Percentiles rank a stretch among this genome's conserved stretches.
Conservation (phyloP, 2,888 invertebrate species). For the Ormyrus pomaceus region DNA sequence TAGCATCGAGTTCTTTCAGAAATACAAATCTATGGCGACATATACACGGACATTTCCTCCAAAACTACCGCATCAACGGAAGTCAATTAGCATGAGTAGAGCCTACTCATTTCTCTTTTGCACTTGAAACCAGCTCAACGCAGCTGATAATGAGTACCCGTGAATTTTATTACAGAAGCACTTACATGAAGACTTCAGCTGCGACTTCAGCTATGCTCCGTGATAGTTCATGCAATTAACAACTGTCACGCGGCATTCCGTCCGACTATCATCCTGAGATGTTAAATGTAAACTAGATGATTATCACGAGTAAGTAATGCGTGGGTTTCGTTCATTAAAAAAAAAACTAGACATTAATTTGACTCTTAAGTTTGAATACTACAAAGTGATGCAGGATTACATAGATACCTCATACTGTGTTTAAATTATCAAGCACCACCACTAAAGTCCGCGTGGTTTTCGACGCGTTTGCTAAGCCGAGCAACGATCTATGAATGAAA, state of each 20-base stretch:
- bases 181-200: background rate
- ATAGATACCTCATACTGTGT: conserved; percentile 21
- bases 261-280: conserved; percentile 50
- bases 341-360: conserved; percentile 40
- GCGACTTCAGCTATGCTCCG: background rate
- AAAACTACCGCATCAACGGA: too few relatives aligned
- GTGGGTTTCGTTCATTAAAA: conserved; percentile 42
- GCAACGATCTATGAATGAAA: conserved; percentile 3
- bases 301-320: conserved; percentile 34
- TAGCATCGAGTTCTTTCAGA: background rate
- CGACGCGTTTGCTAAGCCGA: background rate
- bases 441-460: conserved; percentile 5
- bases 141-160: background rate
- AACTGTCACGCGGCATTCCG: background rate
- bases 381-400: conserved; percentile 15
- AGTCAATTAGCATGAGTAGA: background rate
- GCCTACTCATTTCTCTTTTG: background rate
- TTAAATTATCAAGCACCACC: background rate
- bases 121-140: background rate
- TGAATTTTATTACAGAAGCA: background rate
- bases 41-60: too few relatives aligned
- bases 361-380: conserved; percentile 27
- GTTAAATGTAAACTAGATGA: conserved; percentile 24
- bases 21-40: background rate
- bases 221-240: background rate